Evolutionary conservation across 1,140 invertebrate species (phyloP).

Genomic region (Sweltsa coloradensis): DNA sequence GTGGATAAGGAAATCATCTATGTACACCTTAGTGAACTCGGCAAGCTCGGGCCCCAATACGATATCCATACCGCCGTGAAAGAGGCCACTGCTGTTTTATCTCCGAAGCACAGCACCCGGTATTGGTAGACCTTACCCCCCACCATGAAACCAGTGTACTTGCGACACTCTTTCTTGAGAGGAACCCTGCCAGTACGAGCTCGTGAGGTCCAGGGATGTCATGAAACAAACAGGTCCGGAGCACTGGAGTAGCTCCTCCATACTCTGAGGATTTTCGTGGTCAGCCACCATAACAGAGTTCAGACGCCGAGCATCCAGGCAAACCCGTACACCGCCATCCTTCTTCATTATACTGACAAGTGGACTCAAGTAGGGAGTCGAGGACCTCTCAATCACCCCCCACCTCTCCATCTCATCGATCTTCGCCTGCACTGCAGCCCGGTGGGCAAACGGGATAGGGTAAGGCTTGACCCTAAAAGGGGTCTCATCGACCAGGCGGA

Average conservation of each 20-base stretch:
- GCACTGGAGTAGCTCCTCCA: too few species aligned
- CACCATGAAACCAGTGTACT: slow-evolving; percentile 25
- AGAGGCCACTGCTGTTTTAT: slow-evolving; percentile 11
- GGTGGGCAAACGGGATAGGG: slow-evolving; percentile 16
- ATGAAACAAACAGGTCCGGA: too few species aligned
- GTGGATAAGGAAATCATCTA: slow-evolving; percentile 20
- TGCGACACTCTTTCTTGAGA: slow-evolving; percentile 17
- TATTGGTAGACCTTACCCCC: slow-evolving; percentile 23
- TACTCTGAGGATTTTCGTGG: too few species aligned
- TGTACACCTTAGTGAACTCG: slow-evolving; percentile 15
- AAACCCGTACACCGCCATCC: slow-evolving; percentile 21
- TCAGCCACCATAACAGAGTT: slow-evolving; percentile 23
- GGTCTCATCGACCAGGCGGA: too few species aligned
- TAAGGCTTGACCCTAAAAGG: slow-evolving; percentile 13
- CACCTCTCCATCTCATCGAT: slow-evolving; percentile 16
- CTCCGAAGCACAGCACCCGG: slow-evolving; percentile 25
- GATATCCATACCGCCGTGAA: neutral
- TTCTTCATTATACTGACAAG: slow-evolving; percentile 21
- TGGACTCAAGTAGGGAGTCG: slow-evolving; percentile 25
- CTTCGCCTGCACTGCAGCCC: slow-evolving; percentile 11
- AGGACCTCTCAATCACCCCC: slow-evolving; percentile 18
- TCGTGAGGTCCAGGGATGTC: too few species aligned
- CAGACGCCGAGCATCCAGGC: slow-evolving; percentile 24
- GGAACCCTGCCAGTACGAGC: too few species aligned
- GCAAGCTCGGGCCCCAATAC: slow-evolving; percentile 3